phyloP scores from a whole-genome alignment of 2,113 vertebrate genomes.

The Centropristis striata region DNA sequence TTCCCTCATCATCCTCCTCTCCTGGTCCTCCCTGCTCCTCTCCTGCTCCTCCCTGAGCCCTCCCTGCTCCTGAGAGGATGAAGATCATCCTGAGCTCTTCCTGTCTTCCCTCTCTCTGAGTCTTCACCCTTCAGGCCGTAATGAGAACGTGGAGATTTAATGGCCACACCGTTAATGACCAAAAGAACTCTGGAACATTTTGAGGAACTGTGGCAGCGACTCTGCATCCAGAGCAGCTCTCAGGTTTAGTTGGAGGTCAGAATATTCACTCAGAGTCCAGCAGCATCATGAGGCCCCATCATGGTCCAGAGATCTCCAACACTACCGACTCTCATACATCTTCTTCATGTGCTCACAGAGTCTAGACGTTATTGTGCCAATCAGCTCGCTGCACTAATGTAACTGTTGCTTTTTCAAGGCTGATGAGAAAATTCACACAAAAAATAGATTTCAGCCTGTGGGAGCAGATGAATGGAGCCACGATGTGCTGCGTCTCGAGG shows the following conservation, averaged over 20 bases:
- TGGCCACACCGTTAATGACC: neutral
- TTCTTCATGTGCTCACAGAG: too few relatives aligned
- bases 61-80: conserved; percentile 25
- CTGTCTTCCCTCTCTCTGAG: neutral
- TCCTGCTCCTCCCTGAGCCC: neutral
- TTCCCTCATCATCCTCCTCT: neutral
- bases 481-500: too few relatives aligned
- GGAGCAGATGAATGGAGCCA: too few relatives aligned
- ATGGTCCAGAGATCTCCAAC: too few relatives aligned
- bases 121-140: conserved; percentile 15
- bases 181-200: neutral
- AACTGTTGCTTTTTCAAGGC: too few relatives aligned
- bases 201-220: neutral
- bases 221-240: neutral
- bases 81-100: conserved; percentile 23
- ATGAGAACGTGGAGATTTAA: conserved; percentile 38
- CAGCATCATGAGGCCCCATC: too few relatives aligned
- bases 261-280: neutral
- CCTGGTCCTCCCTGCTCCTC: neutral
- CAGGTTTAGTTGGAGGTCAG: neutral
- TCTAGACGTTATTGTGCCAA: too few relatives aligned
- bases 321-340: too few relatives aligned
- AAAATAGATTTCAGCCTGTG: too few relatives aligned
- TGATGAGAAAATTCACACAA: too few relatives aligned
- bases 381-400: too few relatives aligned